A percentile compares a stretch with the other conserved stretches of the same genome.
These are phyloP conservation scores for Amiota minor DNA, from an alignment of 2,888 invertebrate species.

Conservation along the genomic window DNA sequence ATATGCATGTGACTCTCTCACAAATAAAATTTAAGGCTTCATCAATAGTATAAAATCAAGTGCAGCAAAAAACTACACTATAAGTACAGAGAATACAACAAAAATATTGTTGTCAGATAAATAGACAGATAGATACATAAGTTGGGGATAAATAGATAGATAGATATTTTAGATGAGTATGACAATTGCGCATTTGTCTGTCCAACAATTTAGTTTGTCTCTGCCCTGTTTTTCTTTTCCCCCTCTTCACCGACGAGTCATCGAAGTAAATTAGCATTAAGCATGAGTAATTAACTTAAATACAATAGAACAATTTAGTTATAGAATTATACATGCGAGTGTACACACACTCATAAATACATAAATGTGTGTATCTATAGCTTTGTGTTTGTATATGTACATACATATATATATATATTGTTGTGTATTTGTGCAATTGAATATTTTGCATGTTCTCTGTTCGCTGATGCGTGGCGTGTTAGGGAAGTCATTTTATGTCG, in stretches of 20 bases:
- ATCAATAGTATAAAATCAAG: constrained; percentile 19
- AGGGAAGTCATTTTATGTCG: constrained; percentile 17
- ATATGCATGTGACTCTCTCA: constrained; percentile 17
- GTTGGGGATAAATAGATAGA: neutral
- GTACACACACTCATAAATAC: neutral
- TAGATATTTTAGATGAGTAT: too few relatives aligned
- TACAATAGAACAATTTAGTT: constrained; percentile 65
- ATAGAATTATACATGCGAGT: constrained; percentile 50
- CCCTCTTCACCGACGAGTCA: constrained; percentile 11
- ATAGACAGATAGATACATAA: neutral
- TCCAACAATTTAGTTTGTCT: too few relatives aligned
- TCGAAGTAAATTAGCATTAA: constrained; percentile 59
- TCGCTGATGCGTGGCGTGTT: constrained; percentile 7
- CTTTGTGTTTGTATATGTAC: neutral
- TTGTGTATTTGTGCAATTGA: constrained; percentile 53
- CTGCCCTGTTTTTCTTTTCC: too few relatives aligned
- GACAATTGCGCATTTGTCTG: constrained; percentile 45
- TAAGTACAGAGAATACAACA: neutral
- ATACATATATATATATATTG: too few relatives aligned
- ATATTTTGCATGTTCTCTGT: constrained; percentile 49
- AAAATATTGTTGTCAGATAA: constrained; percentile 2
- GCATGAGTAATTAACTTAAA: constrained; percentile 66
- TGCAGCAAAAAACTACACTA: constrained; percentile 20
- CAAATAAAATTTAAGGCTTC: constrained; percentile 20
- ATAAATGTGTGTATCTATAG: neutral